phyloP scores from a whole-genome alignment of 2,113 vertebrate species.

The Argyrosomus japonicus region DNA sequence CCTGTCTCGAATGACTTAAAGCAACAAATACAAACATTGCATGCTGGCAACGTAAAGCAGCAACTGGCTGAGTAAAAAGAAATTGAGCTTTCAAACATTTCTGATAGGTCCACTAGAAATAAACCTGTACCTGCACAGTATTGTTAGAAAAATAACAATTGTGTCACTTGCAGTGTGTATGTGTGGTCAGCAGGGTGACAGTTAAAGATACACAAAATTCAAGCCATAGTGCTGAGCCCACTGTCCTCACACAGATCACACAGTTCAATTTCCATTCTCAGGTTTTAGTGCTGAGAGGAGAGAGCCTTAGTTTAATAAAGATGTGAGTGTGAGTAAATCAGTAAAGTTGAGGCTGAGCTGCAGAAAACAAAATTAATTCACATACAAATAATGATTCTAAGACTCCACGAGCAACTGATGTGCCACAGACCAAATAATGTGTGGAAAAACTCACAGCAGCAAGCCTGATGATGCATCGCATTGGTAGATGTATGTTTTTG shows the following conservation, averaged over 20 bases:
- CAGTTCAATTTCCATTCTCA: conserved; percentile 2
- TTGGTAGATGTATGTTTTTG: background rate
- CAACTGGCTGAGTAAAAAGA: background rate
- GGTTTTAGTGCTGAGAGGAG: background rate
- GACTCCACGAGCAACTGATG: background rate
- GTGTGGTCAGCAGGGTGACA: background rate
- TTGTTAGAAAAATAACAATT: background rate
- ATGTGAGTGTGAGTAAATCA: background rate
- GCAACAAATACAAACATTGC: background rate
- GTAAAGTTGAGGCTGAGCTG: background rate
- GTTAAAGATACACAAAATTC: background rate
- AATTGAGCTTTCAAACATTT: background rate
- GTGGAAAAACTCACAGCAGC: conserved; percentile 1
- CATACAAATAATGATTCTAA: background rate
- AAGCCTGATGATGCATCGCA: background rate
- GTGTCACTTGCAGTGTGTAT: background rate
- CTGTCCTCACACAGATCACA: background rate
- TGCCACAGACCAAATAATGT: conserved; percentile 28
- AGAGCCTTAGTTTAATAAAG: conserved; percentile 9
- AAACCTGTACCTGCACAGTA: background rate
- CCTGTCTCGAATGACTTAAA: background rate
- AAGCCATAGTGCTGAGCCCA: background rate
- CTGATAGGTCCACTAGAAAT: background rate
- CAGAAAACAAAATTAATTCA: background rate
- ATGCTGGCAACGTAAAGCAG: conserved; percentile 1